Percentiles rank a stretch among this genome's conserved stretches.
phyloP scores from a whole-genome alignment of 2,797 vertebrate species.

The Helostoma temminkii region DNA sequence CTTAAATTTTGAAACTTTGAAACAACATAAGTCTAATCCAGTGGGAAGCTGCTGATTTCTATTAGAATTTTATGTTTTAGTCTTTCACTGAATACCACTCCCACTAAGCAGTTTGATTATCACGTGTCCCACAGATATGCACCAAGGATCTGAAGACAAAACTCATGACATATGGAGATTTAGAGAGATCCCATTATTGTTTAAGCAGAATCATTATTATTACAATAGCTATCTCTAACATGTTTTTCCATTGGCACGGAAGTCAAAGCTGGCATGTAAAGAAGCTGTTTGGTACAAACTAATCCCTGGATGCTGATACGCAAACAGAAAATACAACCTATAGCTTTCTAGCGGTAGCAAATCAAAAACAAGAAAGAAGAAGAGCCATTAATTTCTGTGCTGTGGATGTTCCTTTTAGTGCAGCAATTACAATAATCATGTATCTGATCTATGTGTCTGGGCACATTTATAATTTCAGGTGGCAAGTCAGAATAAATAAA shows the following conservation, averaged over 20 bases:
- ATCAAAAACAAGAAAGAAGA: not conserved
- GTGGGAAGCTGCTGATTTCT: not conserved
- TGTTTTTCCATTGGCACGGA: not conserved
- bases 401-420: not conserved
- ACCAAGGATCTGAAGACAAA: not conserved
- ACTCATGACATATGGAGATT: not conserved
- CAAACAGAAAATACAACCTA: not conserved
- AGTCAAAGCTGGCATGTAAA: not conserved
- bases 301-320: slow-evolving; percentile 4
- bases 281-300: not conserved
- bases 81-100: not conserved
- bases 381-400: not conserved
- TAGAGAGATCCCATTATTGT: not conserved
- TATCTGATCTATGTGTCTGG: not conserved
- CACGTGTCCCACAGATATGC: not conserved
- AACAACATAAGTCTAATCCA: not conserved
- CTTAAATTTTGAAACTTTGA: not conserved
- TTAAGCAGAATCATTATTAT: not conserved
- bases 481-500: not conserved
- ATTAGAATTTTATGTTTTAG: not conserved
- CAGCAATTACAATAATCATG: too few species aligned
- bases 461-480: not conserved
- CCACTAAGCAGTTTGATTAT: not conserved
- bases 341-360: not conserved
- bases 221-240: slow-evolving; percentile 9